Percentiles rank a stretch among this genome's conserved stretches.
These are phyloP conservation scores for Amblyopsis rosae DNA, from an alignment of 2,113 vertebrate species.

Conservation along the genomic window DNA sequence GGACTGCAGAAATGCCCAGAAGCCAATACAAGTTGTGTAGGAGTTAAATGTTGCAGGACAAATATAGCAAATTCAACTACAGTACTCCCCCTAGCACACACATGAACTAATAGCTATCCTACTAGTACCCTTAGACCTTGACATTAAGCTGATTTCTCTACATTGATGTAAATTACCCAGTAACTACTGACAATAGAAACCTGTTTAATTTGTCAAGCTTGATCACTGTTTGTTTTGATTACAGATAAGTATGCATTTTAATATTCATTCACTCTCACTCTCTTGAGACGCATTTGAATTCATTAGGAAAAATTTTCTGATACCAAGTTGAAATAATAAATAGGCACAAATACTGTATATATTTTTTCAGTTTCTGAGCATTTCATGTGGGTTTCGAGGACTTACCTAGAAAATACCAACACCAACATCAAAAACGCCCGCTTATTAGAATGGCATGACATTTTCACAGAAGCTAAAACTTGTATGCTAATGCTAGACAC, in stretches of 20 bases:
- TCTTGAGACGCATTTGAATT: conserved; percentile 51
- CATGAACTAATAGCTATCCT: not conserved
- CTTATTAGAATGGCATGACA: not conserved
- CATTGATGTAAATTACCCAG: conserved; percentile 55
- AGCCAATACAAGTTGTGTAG: conserved; percentile 1
- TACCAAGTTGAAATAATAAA: conserved; percentile 44
- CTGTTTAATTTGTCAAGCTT: conserved; percentile 57
- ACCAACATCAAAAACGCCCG: not conserved
- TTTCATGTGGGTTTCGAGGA: conserved; percentile 25
- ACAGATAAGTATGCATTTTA: conserved; percentile 60
- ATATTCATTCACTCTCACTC: conserved; percentile 54
- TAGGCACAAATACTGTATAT: conserved; percentile 5
- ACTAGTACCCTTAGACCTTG: conserved; percentile 40
- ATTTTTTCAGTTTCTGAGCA: conserved; percentile 4
- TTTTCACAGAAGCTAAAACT: conserved; percentile 13
- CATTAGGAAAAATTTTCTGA: conserved; percentile 45
- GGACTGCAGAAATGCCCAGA: not conserved
- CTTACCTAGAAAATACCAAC: not conserved
- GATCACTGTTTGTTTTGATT: conserved; percentile 65
- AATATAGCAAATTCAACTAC: conserved; percentile 16
- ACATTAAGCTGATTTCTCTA: conserved; percentile 42
- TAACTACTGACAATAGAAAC: conserved; percentile 52
- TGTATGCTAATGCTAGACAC: not conserved
- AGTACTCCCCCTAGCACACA: not conserved
- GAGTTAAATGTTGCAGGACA: not conserved